These are phyloP conservation scores for Myiotriccus ornatus DNA, from an alignment of 2,797 vertebrate genomes.

Conservation along the genomic window DNA sequence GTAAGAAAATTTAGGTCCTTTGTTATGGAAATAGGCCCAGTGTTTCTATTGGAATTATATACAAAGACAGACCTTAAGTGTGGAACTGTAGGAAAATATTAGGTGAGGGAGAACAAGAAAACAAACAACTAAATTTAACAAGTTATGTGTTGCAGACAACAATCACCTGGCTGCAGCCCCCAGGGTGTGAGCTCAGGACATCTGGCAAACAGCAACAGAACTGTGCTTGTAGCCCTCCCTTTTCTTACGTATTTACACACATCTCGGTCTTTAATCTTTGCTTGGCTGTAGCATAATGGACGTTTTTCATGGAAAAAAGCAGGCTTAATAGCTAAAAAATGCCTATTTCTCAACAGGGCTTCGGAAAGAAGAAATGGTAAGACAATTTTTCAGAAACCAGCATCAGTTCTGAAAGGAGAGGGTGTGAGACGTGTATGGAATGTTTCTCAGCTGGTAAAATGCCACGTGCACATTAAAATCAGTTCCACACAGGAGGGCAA, in stretches of 20 bases:
- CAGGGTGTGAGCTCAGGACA: constrained; percentile 12
- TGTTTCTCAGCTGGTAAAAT: neutral
- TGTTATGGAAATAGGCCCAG: neutral
- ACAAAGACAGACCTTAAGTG: neutral
- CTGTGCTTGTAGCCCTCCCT: neutral
- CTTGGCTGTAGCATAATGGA: neutral
- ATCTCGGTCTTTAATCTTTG: neutral
- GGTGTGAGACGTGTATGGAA: neutral
- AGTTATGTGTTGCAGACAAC: neutral
- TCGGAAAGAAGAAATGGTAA: neutral
- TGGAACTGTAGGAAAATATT: neutral
- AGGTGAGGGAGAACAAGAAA: constrained; percentile 18
- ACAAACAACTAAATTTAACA: neutral
- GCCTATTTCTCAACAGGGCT: neutral
- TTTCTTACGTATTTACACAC: neutral
- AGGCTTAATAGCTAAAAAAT: neutral
- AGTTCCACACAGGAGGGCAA: neutral
- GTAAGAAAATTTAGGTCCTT: neutral
- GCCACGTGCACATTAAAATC: neutral
- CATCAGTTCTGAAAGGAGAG: neutral
- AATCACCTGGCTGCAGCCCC: neutral
- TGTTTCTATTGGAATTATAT: neutral
- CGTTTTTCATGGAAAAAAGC: neutral
- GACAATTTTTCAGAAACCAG: neutral
- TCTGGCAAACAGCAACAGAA: neutral